Percentiles rank a stretch among this genome's conserved stretches.
These are phyloP conservation scores for Achroia grisella DNA, from an alignment of 1,140 invertebrate species.

Conservation along the genomic window DNA sequence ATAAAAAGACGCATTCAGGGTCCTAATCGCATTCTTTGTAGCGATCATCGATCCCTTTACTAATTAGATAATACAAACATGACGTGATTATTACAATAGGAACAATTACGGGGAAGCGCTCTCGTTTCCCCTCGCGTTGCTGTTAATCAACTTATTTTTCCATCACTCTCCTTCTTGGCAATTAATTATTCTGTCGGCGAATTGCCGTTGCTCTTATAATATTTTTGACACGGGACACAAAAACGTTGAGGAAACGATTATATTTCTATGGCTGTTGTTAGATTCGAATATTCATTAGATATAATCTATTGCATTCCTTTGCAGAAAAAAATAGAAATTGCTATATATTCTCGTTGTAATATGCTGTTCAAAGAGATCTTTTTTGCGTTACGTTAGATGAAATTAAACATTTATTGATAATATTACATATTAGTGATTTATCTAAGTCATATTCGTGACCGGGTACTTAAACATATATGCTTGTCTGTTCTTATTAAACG, in stretches of 20 bases:
- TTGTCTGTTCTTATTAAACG: too few relatives aligned
- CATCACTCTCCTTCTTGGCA: conserved; percentile 4
- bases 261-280: not conserved
- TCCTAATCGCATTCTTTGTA: too few relatives aligned
- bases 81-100: too few relatives aligned
- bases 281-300: too few relatives aligned
- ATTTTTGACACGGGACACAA: conserved; percentile 6
- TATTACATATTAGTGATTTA: too few relatives aligned
- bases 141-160: conserved; percentile 12
- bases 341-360: not conserved
- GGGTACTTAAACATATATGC: too few relatives aligned
- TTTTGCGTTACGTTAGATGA: too few relatives aligned
- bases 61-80: conserved; percentile 4
- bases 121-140: not conserved
- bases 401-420: too few relatives aligned
- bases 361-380: too few relatives aligned
- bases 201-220: conserved; percentile 8
- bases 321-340: not conserved
- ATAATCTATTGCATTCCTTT: not conserved
- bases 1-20: too few relatives aligned
- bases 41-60: too few relatives aligned
- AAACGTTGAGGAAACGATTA: conserved; percentile 3
- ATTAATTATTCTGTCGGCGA: conserved; percentile 4
- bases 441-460: too few relatives aligned
- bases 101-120: not conserved